Percentiles rank a stretch among this genome's conserved stretches.
Conservation (phyloP, 64 coral and sea anemone genomes). For the Exaiptasia diaphana region DNA sequence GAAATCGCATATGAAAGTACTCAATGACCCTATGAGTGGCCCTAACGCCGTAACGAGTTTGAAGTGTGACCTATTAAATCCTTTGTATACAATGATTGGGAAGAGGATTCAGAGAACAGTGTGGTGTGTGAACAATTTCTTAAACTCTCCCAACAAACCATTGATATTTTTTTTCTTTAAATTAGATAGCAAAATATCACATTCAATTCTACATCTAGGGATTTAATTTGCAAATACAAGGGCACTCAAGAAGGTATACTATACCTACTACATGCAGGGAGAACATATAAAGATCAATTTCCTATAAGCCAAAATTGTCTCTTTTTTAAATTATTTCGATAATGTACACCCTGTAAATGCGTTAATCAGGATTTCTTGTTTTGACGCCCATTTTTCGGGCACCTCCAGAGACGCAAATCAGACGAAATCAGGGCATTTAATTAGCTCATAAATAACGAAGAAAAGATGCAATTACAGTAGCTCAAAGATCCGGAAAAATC, state of each 20-base stretch:
- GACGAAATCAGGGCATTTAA: background rate
- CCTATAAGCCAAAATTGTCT: too few relatives aligned
- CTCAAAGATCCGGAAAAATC: background rate
- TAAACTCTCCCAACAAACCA: too few relatives aligned
- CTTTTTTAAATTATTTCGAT: too few relatives aligned
- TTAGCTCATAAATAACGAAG: constrained; percentile 3
- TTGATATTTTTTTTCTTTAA: too few relatives aligned
- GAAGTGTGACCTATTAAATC: too few relatives aligned
- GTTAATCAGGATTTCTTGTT: background rate
- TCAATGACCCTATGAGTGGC: background rate
- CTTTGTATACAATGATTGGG: too few relatives aligned
- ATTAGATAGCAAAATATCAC: background rate
- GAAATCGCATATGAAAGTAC: constrained; percentile 15
- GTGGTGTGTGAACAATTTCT: too few relatives aligned
- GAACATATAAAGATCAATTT: too few relatives aligned
- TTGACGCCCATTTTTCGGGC: background rate
- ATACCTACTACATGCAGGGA: too few relatives aligned
- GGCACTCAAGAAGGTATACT: too few relatives aligned
- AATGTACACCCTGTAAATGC: background rate
- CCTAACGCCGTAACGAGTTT: background rate
- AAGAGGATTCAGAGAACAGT: too few relatives aligned
- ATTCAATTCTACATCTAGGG: background rate
- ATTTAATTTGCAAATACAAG: background rate
- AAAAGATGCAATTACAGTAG: background rate
- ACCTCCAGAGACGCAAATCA: background rate